phyloP scores from a whole-genome alignment of 1,140 invertebrate species.

The Megathymus violae region DNA sequence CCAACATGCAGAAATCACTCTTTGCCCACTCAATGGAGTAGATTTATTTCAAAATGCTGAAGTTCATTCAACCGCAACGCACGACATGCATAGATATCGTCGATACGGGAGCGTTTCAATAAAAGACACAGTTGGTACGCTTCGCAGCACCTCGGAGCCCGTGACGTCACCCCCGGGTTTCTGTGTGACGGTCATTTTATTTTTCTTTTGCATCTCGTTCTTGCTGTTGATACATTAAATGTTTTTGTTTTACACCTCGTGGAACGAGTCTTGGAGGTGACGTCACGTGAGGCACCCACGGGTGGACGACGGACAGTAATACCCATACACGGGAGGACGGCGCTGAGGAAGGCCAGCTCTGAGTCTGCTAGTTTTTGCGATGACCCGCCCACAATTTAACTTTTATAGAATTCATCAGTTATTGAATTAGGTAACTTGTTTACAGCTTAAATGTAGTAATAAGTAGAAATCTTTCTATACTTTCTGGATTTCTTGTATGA shows the following conservation, averaged over 20 bases:
- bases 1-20: conserved; percentile 19
- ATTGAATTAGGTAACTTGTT: too few species aligned
- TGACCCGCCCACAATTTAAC: conserved; percentile 61
- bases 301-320: conserved; percentile 62
- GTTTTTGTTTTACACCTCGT: background rate
- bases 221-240: conserved; percentile 8
- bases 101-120: conserved; percentile 58
- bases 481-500: too few species aligned
- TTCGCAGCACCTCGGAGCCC: conserved; percentile 61
- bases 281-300: conserved; percentile 38
- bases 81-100: conserved; percentile 43
- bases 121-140: conserved; percentile 54
- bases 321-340: conserved; percentile 53
- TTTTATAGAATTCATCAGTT: conserved; percentile 15
- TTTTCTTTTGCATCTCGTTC: background rate
- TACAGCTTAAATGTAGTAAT: too few species aligned
- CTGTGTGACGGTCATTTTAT: too few species aligned
- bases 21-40: conserved; percentile 5
- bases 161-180: conserved; percentile 62
- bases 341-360: conserved; percentile 60
- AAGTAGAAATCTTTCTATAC: too few species aligned
- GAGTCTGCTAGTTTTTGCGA: conserved; percentile 67
- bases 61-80: conserved; percentile 35
- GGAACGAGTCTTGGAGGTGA: conserved; percentile 42
- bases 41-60: conserved; percentile 27